Evolutionary conservation across 1,140 invertebrate genomes (phyloP), one percentile per base, ranked within the genome.

Genomic region (Penaeus chinensis): DNA sequence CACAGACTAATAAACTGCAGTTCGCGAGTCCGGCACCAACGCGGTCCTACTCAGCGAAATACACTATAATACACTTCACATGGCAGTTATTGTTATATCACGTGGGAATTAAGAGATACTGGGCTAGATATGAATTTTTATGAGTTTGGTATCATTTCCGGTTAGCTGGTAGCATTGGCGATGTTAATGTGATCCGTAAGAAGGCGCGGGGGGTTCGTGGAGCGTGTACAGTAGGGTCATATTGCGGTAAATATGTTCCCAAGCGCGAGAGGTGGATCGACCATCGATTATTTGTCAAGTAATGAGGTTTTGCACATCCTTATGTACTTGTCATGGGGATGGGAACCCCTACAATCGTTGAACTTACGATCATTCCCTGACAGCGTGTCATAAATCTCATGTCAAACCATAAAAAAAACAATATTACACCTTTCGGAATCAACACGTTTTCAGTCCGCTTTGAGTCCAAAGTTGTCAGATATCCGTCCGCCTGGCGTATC

Each of bases 31-130:
- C 81, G 86, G 71, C 86, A 83, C 65, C 86, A 77, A 61, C 66
- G 80, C 85, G 86, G 32, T 77, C 86, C 79, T 78, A 60, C 80
- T 80, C 84, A 79, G 32, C 80, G 74, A 87, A 87, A 87, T 87
- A 87, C 86, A 87, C 86, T 87, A 69, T 87, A 87, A 87, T 87
- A 87, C 86, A 87, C 86, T 87, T 77, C 69, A 32, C 81, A 83
- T 87, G 71, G 66, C 81, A 87, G 86, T 87, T 87, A 87, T 82
- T 87, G 86, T 83, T 82, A 83, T 82, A 87, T 87, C 86, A 82
- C 86, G 79, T 83, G 66, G 69, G 69, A 87, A 87, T 87, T 87
- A 87, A 82, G 86, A 87, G 80, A 82, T 87, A 82, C 86, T 22
- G 71, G 80, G 19, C 32, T 74, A 82, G 86, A 87, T 87, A 87